These are phyloP conservation scores for Aproaerema taeniolella DNA, from an alignment of 2,888 invertebrate genomes.

Conservation along the genomic window DNA sequence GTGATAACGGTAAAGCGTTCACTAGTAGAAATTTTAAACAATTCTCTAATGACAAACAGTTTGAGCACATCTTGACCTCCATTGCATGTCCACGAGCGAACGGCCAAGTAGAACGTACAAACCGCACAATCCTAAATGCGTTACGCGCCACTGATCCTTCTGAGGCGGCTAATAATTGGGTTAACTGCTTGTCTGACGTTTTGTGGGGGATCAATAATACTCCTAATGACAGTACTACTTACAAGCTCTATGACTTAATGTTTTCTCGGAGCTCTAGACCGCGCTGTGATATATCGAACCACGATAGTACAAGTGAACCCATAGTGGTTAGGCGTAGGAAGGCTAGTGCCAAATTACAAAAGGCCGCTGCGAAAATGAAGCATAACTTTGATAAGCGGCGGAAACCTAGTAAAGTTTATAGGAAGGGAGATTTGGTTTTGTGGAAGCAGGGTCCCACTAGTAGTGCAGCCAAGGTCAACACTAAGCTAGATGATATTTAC, in stretches of 20 bases:
- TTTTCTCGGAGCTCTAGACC: constrained; percentile 20
- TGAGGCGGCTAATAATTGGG: constrained; percentile 24
- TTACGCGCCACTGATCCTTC: constrained; percentile 22
- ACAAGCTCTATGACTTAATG: constrained; percentile 24
- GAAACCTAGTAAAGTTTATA: constrained; percentile 17
- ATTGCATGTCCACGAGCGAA: constrained; percentile 25
- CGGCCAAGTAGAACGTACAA: constrained; percentile 26
- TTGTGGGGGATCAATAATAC: constrained; percentile 30
- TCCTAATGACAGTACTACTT: constrained; percentile 17
- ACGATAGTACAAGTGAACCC: neutral
- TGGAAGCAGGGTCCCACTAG: constrained; percentile 22
- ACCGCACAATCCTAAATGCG: constrained; percentile 22
- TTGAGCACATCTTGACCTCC: constrained; percentile 21
- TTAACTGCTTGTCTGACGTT: constrained; percentile 19
- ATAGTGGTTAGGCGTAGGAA: constrained; percentile 1
- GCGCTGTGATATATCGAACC: constrained; percentile 4
- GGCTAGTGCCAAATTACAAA: neutral
- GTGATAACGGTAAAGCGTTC: constrained; percentile 19
- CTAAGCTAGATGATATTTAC: constrained; percentile 24
- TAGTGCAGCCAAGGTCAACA: constrained; percentile 18
- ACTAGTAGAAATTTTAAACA: constrained; percentile 24
- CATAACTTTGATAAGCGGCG: constrained; percentile 19
- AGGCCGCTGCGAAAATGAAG: constrained; percentile 16
- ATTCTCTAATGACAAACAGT: constrained; percentile 21
- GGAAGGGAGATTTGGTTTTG: constrained; percentile 22